Evolutionary conservation across 1,140 invertebrate genomes (phyloP), one percentile per base, ranked within the genome.

Genomic region (Hydropsyche tenuis): DNA sequence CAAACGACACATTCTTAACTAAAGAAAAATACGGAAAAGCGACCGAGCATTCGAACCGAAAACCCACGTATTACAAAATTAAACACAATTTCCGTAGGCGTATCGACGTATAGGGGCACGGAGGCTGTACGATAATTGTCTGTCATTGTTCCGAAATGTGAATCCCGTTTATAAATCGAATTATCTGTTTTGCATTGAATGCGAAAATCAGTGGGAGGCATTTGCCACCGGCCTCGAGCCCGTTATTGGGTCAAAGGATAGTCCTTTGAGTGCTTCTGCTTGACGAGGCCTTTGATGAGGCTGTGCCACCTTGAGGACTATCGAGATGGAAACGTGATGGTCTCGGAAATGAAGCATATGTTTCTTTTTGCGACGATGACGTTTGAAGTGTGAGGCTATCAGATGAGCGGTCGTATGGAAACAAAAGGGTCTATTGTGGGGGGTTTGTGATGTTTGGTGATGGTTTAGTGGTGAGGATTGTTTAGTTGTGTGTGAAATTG

Each of bases 161-260:
- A 37, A 37, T 37, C 30, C 9, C n/a, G n/a, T n/a, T n/a, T n/a
- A n/a, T 37, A 37, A 37, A 37, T 9, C 3, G 9, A 37, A 37
- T 3, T 37, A 37, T 37, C 9, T 37, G 23, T 60, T 60, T 60
- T 60, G 56, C 56, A 60, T 60, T 60, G 56, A 60, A 60, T 60
- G 25, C 25, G 56, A 60, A 60, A 60, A 60, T 11, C 18, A 7
- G 56, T 60, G 23, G 56, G 56, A 60, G 11, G 56, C 30, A 9
- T 37, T 3, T 37, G 30, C 30, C 9, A 37, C 30, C 30, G 25
- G 22, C 56, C 56, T 60, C n/a, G 56, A 11, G 18, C 25, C 56
- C 22, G 56, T 60, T 60, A 60, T 60, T 60, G 56, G 56, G 56
- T 60, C 56, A 60, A 60, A 60, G 56, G 56, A 60, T 27, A 60